Conservation (phyloP, 2,797 vertebrate genomes). For the Neosalanx taihuensis region DNA sequence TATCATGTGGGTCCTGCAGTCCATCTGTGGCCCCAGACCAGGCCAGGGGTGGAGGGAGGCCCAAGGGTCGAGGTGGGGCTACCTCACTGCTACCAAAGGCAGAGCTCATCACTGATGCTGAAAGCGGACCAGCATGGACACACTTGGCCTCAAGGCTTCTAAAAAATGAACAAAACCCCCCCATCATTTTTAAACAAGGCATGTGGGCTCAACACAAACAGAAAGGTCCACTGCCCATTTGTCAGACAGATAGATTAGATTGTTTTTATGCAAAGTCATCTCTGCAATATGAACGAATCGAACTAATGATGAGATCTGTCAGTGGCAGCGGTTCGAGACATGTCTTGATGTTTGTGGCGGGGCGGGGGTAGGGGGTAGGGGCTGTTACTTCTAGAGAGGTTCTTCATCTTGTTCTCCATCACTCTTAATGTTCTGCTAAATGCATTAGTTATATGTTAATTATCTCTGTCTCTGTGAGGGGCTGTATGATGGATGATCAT, state of each 20-base stretch:
- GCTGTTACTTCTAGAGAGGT: neutral
- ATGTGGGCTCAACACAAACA: neutral
- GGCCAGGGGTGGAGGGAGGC: too few species aligned
- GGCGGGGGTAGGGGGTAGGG: neutral
- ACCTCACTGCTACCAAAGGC: too few species aligned
- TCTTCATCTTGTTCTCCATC: constrained; percentile 13
- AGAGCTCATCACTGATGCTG: too few species aligned
- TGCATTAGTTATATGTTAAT: constrained; percentile 43
- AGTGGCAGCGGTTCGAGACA: neutral
- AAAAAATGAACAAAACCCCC: neutral
- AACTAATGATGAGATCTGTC: neutral
- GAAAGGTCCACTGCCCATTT: neutral
- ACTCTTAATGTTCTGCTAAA: constrained; percentile 22
- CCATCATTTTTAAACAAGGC: neutral
- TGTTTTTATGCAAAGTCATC: neutral
- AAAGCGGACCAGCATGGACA: too few species aligned
- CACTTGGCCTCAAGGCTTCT: neutral
- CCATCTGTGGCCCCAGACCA: too few species aligned
- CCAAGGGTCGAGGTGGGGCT: too few species aligned
- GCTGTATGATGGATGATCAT: constrained; percentile 46
- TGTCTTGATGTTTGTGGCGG: neutral
- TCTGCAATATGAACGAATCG: neutral
- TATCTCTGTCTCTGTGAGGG: constrained; percentile 35
- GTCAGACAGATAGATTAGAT: neutral
- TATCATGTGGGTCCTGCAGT: too few species aligned